Evolutionary conservation across 2,113 vertebrate species (phyloP).

Genomic region (Machaerirhynchus nigripectus): DNA sequence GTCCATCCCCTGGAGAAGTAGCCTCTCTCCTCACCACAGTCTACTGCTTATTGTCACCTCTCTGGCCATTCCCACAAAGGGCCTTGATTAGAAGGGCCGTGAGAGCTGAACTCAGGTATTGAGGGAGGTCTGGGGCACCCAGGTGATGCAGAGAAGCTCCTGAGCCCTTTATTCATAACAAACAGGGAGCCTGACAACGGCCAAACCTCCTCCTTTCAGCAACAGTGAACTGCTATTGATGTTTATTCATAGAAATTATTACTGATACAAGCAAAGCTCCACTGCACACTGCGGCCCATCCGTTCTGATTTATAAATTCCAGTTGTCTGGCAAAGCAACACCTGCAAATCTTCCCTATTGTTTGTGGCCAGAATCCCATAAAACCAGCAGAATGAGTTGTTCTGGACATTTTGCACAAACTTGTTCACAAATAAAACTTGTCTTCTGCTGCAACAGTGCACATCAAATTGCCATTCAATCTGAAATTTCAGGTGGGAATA

Average conservation of each 20-base stretch:
- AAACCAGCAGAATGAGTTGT: neutral
- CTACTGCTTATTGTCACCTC: neutral
- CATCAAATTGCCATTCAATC: neutral
- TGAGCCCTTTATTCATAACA: neutral
- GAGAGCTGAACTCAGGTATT: neutral
- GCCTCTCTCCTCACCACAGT: neutral
- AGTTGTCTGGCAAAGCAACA: neutral
- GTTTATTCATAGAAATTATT: neutral
- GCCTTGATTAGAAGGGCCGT: neutral
- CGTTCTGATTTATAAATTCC: neutral
- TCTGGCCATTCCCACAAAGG: neutral
- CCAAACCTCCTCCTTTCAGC: neutral
- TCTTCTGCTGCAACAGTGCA: neutral
- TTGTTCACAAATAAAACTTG: constrained; percentile 15
- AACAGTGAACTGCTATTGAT: neutral
- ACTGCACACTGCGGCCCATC: neutral
- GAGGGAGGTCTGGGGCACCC: neutral
- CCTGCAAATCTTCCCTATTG: constrained; percentile 20
- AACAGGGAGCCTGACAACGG: neutral
- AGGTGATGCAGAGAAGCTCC: neutral
- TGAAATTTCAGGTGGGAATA: constrained; percentile 15
- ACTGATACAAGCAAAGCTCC: neutral
- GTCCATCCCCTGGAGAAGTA: neutral
- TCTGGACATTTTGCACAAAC: neutral
- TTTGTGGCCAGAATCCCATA: neutral